These are phyloP conservation scores for Echinometra lucunter DNA, from an alignment of 53 echinoderm and acorn worm genomes.

Conservation along the genomic window DNA sequence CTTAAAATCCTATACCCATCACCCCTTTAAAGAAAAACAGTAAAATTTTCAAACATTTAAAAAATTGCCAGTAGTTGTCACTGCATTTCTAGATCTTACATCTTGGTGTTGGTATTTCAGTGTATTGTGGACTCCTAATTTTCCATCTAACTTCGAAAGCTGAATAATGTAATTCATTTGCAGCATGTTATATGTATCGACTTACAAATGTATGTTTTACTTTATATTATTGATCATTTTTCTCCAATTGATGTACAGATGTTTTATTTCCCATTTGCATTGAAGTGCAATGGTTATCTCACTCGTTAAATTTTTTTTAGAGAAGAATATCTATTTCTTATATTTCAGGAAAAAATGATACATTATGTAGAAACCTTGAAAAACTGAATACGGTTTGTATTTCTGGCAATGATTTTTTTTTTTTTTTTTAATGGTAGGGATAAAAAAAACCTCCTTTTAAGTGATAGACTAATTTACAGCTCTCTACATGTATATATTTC, in stretches of 20 bases:
- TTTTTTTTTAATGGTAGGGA: too few relatives aligned
- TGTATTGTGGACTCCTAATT: background rate
- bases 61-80: background rate
- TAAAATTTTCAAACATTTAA: background rate
- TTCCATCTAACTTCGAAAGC: background rate
- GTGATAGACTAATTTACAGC: too few relatives aligned
- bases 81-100: background rate
- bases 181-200: background rate
- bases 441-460: too few relatives aligned
- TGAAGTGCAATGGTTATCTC: background rate
- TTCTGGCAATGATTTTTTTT: too few relatives aligned
- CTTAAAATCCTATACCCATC: background rate
- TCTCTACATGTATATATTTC: too few relatives aligned
- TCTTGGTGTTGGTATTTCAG: constrained; percentile 42
- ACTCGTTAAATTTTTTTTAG: too few relatives aligned
- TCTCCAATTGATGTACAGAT: background rate
- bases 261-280: background rate
- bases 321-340: too few relatives aligned
- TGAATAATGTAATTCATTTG: background rate
- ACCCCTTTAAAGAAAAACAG: background rate
- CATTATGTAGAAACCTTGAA: too few relatives aligned
- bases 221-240: background rate
- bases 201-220: too few relatives aligned
- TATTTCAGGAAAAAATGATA: too few relatives aligned
- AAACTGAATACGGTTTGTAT: too few relatives aligned